Conservation (phyloP, 2,113 vertebrate genomes). For the Oreotrochilus melanogaster region DNA sequence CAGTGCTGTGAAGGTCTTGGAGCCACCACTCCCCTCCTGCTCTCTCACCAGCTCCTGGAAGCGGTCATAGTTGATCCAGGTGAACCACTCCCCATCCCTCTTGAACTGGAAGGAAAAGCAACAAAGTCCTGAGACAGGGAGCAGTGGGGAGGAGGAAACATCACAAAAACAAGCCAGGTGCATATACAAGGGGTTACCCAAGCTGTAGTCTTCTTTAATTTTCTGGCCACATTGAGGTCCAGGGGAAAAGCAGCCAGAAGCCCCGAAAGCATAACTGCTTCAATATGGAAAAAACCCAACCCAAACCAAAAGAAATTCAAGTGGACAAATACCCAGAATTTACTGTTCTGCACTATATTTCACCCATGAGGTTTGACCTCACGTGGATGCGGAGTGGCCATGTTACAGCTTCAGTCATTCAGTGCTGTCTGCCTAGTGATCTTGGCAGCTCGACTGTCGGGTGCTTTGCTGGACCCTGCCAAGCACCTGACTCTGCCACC, state of each 20-base stretch:
- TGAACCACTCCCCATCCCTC: constrained; percentile 87
- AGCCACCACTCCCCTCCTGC: constrained; percentile 74
- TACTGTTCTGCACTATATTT: background rate
- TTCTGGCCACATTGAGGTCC: background rate
- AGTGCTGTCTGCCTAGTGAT: background rate
- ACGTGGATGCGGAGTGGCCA: background rate
- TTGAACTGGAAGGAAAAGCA: constrained; percentile 85
- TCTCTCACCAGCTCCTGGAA: constrained; percentile 87
- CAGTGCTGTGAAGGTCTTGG: constrained; percentile 79
- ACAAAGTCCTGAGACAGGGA: background rate
- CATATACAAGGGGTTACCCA: background rate
- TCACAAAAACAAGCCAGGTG: background rate
- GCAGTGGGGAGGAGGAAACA: background rate
- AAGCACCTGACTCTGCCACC: background rate
- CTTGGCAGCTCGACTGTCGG: background rate
- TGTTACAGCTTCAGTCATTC: too few species aligned
- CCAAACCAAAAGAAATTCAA: background rate
- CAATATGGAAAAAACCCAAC: background rate
- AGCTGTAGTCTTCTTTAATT: background rate
- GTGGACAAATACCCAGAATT: background rate
- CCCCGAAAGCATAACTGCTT: background rate
- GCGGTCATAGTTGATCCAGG: constrained; percentile 91
- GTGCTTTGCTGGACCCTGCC: background rate
- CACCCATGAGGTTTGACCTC: accelerated
- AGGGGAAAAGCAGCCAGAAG: background rate